These are phyloP conservation scores for Linnaemya vulpina DNA, from an alignment of 2,888 invertebrate species.

Conservation along the genomic window DNA sequence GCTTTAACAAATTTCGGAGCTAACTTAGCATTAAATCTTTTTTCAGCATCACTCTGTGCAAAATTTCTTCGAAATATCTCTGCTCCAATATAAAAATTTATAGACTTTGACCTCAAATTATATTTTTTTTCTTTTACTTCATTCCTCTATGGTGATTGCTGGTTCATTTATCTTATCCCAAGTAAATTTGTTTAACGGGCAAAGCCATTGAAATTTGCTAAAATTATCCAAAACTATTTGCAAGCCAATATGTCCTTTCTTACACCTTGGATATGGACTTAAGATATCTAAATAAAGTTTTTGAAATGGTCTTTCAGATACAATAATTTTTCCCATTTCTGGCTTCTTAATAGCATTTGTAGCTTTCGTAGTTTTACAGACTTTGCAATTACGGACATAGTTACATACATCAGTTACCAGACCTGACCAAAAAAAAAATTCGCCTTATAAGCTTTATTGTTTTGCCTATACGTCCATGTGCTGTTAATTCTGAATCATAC, in stretches of 20 bases:
- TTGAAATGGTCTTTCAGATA: background rate
- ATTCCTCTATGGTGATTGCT: too few relatives aligned
- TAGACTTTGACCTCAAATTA: too few relatives aligned
- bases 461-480: slow-evolving; percentile 15
- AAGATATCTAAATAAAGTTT: background rate
- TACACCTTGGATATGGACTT: background rate
- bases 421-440: slow-evolving; percentile 5
- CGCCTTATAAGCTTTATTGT: background rate
- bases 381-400: background rate
- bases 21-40: too few relatives aligned
- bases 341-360: background rate
- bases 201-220: background rate
- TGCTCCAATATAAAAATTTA: too few relatives aligned
- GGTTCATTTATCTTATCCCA: background rate
- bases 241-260: background rate
- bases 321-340: background rate
- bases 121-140: too few relatives aligned
- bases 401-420: background rate
- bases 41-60: too few relatives aligned
- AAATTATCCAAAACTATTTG: background rate
- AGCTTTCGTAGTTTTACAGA: slow-evolving; percentile 5
- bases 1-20: too few relatives aligned
- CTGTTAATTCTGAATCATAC: too few relatives aligned
- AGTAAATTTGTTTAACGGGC: background rate
- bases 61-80: too few relatives aligned